Evolutionary conservation across 2,113 vertebrate genomes (phyloP).

Genomic region (Todiramphus saurophagus): DNA sequence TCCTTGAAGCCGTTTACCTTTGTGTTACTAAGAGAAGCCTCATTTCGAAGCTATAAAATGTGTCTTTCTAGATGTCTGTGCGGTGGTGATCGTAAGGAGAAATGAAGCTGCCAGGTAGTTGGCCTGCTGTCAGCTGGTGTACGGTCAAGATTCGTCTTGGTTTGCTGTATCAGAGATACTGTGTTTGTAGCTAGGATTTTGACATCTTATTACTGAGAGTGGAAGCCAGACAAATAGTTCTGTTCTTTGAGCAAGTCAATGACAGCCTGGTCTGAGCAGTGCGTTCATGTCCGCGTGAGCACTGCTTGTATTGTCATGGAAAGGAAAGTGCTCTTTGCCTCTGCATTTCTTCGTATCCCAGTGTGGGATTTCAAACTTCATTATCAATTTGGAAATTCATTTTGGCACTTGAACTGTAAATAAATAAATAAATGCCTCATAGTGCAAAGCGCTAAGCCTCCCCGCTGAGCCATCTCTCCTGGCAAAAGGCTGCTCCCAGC

Average conservation of each 20-base stretch:
- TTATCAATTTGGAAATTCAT: background rate
- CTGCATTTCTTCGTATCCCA: background rate
- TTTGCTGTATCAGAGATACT: background rate
- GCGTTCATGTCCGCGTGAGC: background rate
- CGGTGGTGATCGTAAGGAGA: background rate
- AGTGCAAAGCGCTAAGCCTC: background rate
- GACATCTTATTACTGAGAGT: background rate
- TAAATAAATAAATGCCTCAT: background rate
- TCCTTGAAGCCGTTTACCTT: background rate
- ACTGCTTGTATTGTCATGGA: background rate
- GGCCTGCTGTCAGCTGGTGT: background rate
- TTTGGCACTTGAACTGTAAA: background rate
- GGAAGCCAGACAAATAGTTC: background rate
- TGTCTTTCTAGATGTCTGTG: accelerated
- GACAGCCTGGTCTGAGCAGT: background rate
- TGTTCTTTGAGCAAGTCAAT: background rate
- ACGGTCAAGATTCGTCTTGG: background rate
- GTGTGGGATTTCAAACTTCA: background rate
- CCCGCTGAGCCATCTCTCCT: background rate
- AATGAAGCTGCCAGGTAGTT: background rate
- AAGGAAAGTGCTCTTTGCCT: background rate
- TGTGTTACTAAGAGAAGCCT: background rate
- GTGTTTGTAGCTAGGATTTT: background rate
- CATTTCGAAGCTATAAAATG: background rate
- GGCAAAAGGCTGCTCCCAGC: background rate